These are phyloP conservation scores for Phengaris alcon DNA, from an alignment of 2,888 invertebrate species.

Conservation along the genomic window DNA sequence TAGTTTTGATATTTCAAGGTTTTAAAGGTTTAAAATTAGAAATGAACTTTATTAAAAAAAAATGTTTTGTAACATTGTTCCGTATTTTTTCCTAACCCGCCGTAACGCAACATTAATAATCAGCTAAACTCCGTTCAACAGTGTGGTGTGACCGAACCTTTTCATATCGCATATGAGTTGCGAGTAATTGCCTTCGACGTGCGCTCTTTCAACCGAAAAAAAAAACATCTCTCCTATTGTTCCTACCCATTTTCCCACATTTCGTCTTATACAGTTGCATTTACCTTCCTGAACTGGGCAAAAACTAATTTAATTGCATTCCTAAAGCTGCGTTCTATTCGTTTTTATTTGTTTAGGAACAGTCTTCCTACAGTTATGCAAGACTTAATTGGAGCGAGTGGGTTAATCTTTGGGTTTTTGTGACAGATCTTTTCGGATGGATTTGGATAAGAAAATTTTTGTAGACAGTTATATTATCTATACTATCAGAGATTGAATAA, in stretches of 20 bases:
- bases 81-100: neutral
- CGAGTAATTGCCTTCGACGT: slow-evolving; percentile 71
- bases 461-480: neutral
- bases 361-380: slow-evolving; percentile 20
- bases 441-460: neutral
- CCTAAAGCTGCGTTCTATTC: slow-evolving; percentile 51
- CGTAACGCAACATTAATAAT: slow-evolving; percentile 27
- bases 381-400: slow-evolving; percentile 24
- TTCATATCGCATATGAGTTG: slow-evolving; percentile 56
- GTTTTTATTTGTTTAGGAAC: slow-evolving; percentile 46
- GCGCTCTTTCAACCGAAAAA: slow-evolving; percentile 75
- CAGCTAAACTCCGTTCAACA: slow-evolving; percentile 26
- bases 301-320: slow-evolving; percentile 73
- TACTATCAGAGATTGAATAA: too few relatives aligned
- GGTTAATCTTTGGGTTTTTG: neutral
- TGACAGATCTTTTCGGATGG: neutral
- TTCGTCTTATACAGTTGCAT: slow-evolving; percentile 73
- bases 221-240: slow-evolving; percentile 74
- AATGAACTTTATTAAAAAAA: too few relatives aligned
- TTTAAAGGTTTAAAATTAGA: too few relatives aligned
- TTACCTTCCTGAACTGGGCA: slow-evolving; percentile 70
- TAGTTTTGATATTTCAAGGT: too few relatives aligned
- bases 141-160: slow-evolving; percentile 36
- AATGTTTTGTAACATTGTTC: neutral
- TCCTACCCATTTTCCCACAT: slow-evolving; percentile 70